Evolutionary conservation across 2,888 invertebrate genomes (phyloP), one percentile per base, ranked within the genome.

Genomic region (Epinotia ramella): DNA sequence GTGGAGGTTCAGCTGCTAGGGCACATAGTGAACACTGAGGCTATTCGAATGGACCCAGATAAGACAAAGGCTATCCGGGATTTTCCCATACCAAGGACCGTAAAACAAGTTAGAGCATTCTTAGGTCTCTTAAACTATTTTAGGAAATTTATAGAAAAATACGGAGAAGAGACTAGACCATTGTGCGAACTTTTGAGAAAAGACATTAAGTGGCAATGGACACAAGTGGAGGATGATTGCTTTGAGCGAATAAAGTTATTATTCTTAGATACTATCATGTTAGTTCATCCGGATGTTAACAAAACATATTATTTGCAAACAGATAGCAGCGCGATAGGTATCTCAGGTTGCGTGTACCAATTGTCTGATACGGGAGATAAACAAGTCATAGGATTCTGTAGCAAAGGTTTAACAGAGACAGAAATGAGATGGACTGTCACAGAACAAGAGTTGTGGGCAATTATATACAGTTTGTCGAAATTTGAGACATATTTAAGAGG

Each of bases 361-460:
- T 12, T 73, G 18, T 33, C 49, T 16, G 4, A 13, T 53, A 24
- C 3, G 2, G 73, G 69, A 0, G 44, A 74, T 28, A 57, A 69
- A 9, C 57, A 65, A n/a, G 65, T 74, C 4, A 71, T 75, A 11
- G 64, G 75, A 1, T 75, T 83, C n/a, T 80, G 78, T 9, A 83
- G 83, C 70, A 73, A 81, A 66, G 78, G 79, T 20, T 73, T 83
- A 0, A 77, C 64, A 0, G 73, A 64, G 13, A 76, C 80, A 0
- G 81, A 83, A 66, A 33, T 60, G 9, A 68, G 74, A 3, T 84
- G 83, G 73, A 80, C 78, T 0, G 78, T 77, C 0, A 79, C 82
- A 4, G 84, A 83, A 76, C 82, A 81, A 46, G 84, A 84, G 33
- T 72, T 81, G 12, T 77, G 81, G 18, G 83, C 83, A 0, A 78